Conservation (phyloP, 2,888 invertebrate genomes). For the Acleris holmiana region DNA sequence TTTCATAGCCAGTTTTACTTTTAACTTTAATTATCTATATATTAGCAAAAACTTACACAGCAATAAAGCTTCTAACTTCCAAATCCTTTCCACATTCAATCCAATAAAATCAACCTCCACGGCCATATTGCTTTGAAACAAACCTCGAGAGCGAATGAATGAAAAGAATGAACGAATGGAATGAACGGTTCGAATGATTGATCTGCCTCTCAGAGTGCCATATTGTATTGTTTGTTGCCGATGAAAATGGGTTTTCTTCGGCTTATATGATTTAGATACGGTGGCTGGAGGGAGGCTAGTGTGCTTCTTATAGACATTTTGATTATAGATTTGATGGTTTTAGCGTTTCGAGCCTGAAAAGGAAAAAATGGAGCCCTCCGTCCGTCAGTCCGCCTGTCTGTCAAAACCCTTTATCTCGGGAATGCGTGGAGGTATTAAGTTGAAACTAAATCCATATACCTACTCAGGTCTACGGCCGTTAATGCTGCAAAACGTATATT, state of each 20-base stretch:
- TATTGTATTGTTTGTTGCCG: constrained; percentile 24
- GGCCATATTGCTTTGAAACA: constrained; percentile 18
- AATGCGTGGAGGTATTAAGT: too few relatives aligned
- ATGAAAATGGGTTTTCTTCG: constrained; percentile 21
- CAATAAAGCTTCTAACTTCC: neutral
- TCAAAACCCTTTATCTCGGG: too few relatives aligned
- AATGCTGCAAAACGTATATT: too few relatives aligned
- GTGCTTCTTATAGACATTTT: neutral
- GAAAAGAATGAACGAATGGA: constrained; percentile 14
- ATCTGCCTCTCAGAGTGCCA: constrained; percentile 9
- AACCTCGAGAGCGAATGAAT: neutral
- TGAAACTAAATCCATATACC: too few relatives aligned
- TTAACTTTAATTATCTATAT: too few relatives aligned
- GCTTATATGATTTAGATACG: constrained; percentile 15
- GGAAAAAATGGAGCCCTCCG: too few relatives aligned
- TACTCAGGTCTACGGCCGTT: too few relatives aligned
- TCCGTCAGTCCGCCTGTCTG: too few relatives aligned
- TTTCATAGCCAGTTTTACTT: too few relatives aligned
- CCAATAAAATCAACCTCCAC: constrained; percentile 11
- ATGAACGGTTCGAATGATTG: constrained; percentile 23
- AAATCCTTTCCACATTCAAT: constrained; percentile 1
- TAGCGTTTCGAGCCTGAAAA: too few relatives aligned
- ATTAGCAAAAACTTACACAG: too few relatives aligned
- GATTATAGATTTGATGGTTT: too few relatives aligned
- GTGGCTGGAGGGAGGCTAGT: neutral